Percentiles rank a stretch among this genome's conserved stretches.
phyloP scores from a whole-genome alignment of 2,797 vertebrate genomes.

The Epinephelus malabaricus region DNA sequence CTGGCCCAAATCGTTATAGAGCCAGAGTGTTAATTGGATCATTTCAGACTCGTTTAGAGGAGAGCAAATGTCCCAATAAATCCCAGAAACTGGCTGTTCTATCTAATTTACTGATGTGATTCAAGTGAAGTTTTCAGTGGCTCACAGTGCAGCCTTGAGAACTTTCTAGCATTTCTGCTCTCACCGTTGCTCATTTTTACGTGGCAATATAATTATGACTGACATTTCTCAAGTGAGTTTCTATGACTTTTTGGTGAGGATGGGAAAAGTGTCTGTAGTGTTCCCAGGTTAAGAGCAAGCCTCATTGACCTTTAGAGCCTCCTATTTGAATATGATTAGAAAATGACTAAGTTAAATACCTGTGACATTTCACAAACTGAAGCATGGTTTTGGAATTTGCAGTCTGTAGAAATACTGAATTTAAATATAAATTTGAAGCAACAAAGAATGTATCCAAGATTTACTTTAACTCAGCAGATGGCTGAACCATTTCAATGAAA shows the following conservation, averaged over 20 bases:
- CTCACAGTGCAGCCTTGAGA: constrained; percentile 31
- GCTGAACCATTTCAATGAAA: constrained; percentile 37
- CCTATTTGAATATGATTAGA: constrained; percentile 76
- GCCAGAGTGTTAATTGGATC: constrained; percentile 64
- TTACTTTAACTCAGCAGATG: constrained; percentile 33
- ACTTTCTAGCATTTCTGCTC: constrained; percentile 39
- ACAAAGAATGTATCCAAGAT: constrained; percentile 40
- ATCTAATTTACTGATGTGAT: constrained; percentile 43
- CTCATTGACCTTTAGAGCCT: constrained; percentile 75
- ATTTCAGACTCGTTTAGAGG: constrained; percentile 64
- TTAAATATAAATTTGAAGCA: constrained; percentile 60
- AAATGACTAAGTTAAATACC: constrained; percentile 75
- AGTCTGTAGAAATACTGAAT: constrained; percentile 34
- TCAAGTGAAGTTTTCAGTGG: constrained; percentile 28
- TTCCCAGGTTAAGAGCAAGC: constrained; percentile 67
- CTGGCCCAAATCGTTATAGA: constrained; percentile 56
- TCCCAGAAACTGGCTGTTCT: constrained; percentile 51
- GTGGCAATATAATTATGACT: constrained; percentile 60
- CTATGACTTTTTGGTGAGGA: constrained; percentile 61
- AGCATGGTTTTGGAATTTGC: constrained; percentile 48
- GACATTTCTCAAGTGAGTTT: constrained; percentile 73
- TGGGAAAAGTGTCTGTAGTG: constrained; percentile 47
- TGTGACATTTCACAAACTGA: constrained; percentile 81
- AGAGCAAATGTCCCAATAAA: constrained; percentile 57
- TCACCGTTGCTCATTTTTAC: constrained; percentile 14